Evolutionary conservation across 2,888 invertebrate genomes (phyloP).

Genomic region (Colletes collaris): DNA sequence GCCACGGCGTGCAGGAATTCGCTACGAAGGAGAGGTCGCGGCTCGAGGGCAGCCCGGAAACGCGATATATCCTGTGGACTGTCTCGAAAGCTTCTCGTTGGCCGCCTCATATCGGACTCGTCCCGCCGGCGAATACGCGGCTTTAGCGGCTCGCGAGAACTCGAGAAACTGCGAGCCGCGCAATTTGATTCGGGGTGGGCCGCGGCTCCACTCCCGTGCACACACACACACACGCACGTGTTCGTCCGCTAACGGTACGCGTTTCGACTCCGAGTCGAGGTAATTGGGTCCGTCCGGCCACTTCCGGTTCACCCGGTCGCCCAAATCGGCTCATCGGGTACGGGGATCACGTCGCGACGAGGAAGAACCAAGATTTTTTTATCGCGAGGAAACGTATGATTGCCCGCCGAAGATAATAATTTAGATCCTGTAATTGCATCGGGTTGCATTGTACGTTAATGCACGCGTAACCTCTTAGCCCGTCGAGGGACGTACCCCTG

Average conservation of each 20-base stretch:
- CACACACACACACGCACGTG: not conserved
- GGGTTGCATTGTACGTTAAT: conserved; percentile 34
- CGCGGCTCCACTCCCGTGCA: conserved; percentile 23
- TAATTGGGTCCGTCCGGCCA: conserved; percentile 66
- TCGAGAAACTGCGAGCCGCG: conserved; percentile 47
- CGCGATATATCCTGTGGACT: conserved; percentile 71
- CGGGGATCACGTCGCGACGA: conserved; percentile 40
- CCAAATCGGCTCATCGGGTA: conserved; percentile 36
- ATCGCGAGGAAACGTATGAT: conserved; percentile 19
- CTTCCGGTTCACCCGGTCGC: conserved; percentile 59
- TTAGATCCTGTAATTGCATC: conserved; percentile 39
- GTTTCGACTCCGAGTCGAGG: conserved; percentile 57
- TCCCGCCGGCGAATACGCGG: conserved; percentile 30
- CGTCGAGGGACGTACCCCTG: not conserved
- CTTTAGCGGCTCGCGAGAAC: conserved; percentile 39
- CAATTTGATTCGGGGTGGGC: conserved; percentile 70
- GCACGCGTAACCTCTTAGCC: not conserved
- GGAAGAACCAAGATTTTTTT: conserved; percentile 23
- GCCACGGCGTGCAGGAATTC: conserved; percentile 72
- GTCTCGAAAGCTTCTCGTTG: conserved; percentile 56
- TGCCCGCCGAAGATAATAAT: conserved; percentile 32
- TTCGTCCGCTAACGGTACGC: conserved; percentile 63
- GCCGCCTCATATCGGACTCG: conserved; percentile 30
- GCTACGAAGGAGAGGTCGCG: conserved; percentile 65
- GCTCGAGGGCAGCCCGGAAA: conserved; percentile 73